Percentiles rank a stretch among this genome's conserved stretches.
Evolutionary conservation across 2,888 invertebrate genomes (phyloP).

Genomic region (Conomelus anceps): DNA sequence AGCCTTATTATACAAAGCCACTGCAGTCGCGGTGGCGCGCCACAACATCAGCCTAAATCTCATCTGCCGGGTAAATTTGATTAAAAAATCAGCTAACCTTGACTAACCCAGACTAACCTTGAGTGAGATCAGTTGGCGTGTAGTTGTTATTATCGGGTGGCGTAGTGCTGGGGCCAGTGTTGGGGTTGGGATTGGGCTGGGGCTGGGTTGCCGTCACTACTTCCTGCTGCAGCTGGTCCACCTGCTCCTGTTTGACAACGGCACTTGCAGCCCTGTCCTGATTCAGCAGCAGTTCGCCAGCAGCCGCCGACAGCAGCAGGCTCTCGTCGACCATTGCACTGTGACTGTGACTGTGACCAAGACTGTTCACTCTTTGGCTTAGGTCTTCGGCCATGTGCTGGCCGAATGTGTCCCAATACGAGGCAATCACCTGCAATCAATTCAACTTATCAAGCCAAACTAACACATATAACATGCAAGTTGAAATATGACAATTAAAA

Average conservation of each 20-base stretch:
- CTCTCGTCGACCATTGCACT: conserved; percentile 22
- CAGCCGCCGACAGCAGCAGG: background rate
- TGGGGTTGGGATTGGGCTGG: background rate
- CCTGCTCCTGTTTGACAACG: background rate
- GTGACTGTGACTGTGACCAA: conserved; percentile 20
- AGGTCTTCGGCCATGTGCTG: conserved; percentile 32
- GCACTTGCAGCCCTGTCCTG: background rate
- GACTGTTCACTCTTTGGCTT: conserved; percentile 30
- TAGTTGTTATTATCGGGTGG: conserved; percentile 3
- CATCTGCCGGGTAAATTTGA: too few species aligned
- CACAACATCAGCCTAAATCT: too few species aligned
- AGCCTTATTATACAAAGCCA: too few species aligned
- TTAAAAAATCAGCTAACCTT: too few species aligned
- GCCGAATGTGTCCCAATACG: background rate
- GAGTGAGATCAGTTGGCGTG: conserved; percentile 25
- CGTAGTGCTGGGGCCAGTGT: background rate
- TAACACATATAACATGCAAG: too few species aligned
- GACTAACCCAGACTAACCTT: conserved; percentile 21
- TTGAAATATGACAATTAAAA: too few species aligned
- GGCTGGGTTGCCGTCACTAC: background rate
- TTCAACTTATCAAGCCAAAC: too few species aligned
- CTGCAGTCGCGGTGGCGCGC: too few species aligned
- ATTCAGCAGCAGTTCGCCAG: background rate
- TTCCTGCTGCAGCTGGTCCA: background rate
- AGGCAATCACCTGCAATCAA: background rate